A percentile compares a stretch with the other conserved stretches of the same genome.
Evolutionary conservation across 2,797 vertebrate genomes (phyloP).

Genomic region (Staurois parvus): DNA sequence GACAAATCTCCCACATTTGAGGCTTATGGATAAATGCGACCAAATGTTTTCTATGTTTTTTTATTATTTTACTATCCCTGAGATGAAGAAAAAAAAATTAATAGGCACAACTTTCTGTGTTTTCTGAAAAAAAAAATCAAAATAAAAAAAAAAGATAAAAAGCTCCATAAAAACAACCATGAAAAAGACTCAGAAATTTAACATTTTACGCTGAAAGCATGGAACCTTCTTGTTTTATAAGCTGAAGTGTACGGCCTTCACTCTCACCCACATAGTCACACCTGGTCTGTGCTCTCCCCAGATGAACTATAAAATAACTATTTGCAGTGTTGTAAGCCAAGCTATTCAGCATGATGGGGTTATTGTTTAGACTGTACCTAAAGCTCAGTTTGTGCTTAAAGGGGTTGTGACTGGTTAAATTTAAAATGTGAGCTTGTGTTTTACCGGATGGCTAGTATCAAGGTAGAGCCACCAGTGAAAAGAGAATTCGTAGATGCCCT

Average conservation of each 20-base stretch:
- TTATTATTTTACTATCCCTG: conserved; percentile 68
- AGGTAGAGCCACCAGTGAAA: neutral
- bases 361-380: conserved; percentile 30
- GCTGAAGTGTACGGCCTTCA: conserved; percentile 54
- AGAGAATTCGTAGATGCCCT: neutral
- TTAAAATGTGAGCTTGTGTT: neutral
- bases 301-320: conserved; percentile 26
- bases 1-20: conserved; percentile 75
- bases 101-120: conserved; percentile 84
- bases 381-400: neutral
- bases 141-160: conserved; percentile 63
- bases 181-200: conserved; percentile 19
- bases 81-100: conserved; percentile 69
- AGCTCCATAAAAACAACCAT: conserved; percentile 63
- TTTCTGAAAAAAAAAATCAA: conserved; percentile 66
- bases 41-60: conserved; percentile 85
- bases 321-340: conserved; percentile 3
- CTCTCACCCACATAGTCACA: neutral
- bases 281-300: conserved; percentile 14
- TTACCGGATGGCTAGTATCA: neutral
- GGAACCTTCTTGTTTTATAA: conserved; percentile 61
- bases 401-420: neutral
- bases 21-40: conserved; percentile 91
- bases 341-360: conserved; percentile 18
- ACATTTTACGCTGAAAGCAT: conserved; percentile 53